These are phyloP conservation scores for Diachasma alloeum DNA, from an alignment of 1,140 invertebrate genomes.

Conservation along the genomic window DNA sequence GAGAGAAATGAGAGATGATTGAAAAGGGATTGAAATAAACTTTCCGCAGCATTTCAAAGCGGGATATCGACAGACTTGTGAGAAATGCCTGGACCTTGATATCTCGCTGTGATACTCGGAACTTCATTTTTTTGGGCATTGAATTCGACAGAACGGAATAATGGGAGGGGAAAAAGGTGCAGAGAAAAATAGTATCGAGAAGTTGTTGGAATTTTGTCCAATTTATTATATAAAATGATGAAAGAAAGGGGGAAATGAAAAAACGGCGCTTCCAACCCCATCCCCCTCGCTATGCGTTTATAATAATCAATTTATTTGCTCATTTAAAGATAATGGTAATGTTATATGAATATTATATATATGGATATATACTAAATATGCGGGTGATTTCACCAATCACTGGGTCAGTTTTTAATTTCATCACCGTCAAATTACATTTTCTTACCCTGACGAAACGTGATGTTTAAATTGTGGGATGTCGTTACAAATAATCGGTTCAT, in stretches of 20 bases:
- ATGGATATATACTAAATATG: neutral
- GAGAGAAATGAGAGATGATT: neutral
- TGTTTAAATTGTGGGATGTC: neutral
- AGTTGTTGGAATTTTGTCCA: neutral
- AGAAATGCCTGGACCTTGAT: conserved; percentile 27
- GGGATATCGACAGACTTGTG: conserved; percentile 33
- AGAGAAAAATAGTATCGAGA: neutral
- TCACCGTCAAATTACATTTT: neutral
- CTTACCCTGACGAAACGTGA: neutral
- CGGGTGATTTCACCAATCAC: neutral
- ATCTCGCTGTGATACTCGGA: conserved; percentile 26
- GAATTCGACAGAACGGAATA: neutral
- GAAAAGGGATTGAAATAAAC: conserved; percentile 17
- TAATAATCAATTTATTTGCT: conserved; percentile 63
- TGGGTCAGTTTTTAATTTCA: neutral
- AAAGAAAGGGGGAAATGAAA: neutral
- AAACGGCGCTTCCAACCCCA: conserved; percentile 31
- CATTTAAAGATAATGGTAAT: conserved; percentile 56
- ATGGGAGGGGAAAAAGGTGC: neutral
- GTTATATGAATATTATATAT: conserved; percentile 15
- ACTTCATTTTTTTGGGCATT: neutral
- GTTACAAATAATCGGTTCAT: neutral
- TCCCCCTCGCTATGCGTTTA: conserved; percentile 37
- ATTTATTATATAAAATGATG: neutral
- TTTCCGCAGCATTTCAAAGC: conserved; percentile 23